A percentile compares a stretch with the other conserved stretches of the same genome.
These are phyloP conservation scores for Albula glossodonta DNA, from an alignment of 2,113 vertebrate species.

Conservation along the genomic window DNA sequence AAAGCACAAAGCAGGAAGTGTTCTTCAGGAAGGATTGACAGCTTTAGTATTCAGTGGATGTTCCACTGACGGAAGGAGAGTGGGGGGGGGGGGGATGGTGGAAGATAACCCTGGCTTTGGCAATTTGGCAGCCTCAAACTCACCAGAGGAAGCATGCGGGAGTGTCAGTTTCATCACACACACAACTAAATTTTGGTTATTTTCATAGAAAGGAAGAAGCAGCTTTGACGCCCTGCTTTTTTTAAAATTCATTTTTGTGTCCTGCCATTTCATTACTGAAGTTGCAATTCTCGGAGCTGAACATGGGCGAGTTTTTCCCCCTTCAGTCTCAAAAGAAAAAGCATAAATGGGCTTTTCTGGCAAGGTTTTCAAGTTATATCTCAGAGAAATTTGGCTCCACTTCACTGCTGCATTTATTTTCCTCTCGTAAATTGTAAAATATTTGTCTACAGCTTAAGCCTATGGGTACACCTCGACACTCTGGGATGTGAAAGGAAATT, in stretches of 20 bases:
- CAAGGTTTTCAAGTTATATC: background rate
- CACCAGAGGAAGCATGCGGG: constrained; percentile 4
- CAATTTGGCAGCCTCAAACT: background rate
- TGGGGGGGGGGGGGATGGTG: background rate
- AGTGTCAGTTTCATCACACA: background rate
- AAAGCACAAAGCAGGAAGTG: constrained; percentile 13
- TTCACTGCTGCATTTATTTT: background rate
- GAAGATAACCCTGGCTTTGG: constrained; percentile 20
- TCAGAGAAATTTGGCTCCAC: background rate
- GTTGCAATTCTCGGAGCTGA: background rate
- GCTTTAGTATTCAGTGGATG: constrained; percentile 1
- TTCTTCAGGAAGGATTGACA: background rate
- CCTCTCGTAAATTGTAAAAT: background rate
- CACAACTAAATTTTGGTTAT: background rate
- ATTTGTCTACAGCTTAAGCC: background rate
- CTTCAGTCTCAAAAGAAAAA: background rate
- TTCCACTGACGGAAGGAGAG: constrained; percentile 2
- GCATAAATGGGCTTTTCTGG: background rate
- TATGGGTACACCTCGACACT: background rate
- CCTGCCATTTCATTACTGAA: background rate
- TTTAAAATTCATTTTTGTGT: background rate
- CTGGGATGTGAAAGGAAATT: background rate
- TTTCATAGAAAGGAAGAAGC: too few relatives aligned
- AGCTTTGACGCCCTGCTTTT: too few relatives aligned
- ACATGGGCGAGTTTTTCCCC: background rate